These are phyloP conservation scores for Xenopus borealis DNA, from an alignment of 2,113 vertebrate genomes.

Conservation along the genomic window DNA sequence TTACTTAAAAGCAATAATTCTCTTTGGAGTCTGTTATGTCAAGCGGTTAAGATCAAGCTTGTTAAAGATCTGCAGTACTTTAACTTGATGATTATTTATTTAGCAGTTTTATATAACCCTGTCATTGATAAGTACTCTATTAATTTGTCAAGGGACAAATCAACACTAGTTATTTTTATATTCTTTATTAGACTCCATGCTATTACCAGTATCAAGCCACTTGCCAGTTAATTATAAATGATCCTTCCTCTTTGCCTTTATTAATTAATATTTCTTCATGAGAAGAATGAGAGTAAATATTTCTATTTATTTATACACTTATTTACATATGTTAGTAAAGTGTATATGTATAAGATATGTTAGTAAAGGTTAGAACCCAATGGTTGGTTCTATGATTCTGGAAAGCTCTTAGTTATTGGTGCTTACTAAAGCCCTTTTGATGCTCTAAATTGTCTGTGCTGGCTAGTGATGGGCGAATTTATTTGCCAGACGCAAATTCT, in stretches of 20 bases:
- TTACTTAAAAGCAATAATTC: slow-evolving; percentile 75
- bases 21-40: slow-evolving; percentile 78
- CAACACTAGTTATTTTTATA: slow-evolving; percentile 86
- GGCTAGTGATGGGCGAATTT: too few relatives aligned
- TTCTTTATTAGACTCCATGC: slow-evolving; percentile 87
- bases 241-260: slow-evolving; percentile 87
- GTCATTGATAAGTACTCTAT: slow-evolving; percentile 95
- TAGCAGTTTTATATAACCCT: slow-evolving; percentile 96
- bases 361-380: too few relatives aligned
- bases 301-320: too few relatives aligned
- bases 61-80: slow-evolving; percentile 94
- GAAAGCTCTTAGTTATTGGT: too few relatives aligned
- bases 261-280: slow-evolving; percentile 95
- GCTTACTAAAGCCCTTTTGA: too few relatives aligned
- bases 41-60: slow-evolving; percentile 94
- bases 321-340: too few relatives aligned
- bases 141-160: slow-evolving; percentile 96
- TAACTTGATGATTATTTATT: slow-evolving; percentile 99
- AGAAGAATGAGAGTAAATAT: slow-evolving; percentile 43
- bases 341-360: too few relatives aligned
- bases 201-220: slow-evolving; percentile 90
- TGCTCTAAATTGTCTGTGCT: too few relatives aligned
- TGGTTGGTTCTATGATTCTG: too few relatives aligned
- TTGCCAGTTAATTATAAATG: slow-evolving; percentile 99
- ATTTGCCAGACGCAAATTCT: too few relatives aligned